Percentiles rank a stretch among this genome's conserved stretches.
Evolutionary conservation across 2,113 vertebrate genomes (phyloP).

Genomic region (Grammomys dolichurus): DNA sequence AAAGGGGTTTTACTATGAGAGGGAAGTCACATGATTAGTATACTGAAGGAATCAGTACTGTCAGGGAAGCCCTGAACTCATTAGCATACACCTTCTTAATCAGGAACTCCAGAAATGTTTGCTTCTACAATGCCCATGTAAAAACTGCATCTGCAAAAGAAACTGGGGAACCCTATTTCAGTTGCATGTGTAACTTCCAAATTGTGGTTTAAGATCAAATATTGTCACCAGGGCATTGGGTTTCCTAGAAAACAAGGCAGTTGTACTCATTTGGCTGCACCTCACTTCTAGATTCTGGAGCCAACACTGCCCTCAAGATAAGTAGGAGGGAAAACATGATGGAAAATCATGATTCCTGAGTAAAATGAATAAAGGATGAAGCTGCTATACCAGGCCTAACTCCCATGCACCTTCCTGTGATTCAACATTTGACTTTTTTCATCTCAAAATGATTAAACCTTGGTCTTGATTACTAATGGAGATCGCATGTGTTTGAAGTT

Average conservation of each 20-base stretch:
- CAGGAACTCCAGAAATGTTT: neutral
- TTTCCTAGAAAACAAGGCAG: neutral
- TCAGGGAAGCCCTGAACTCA: neutral
- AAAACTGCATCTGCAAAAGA: neutral
- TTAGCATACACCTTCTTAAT: neutral
- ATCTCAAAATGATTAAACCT: neutral
- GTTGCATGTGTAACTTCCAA: neutral
- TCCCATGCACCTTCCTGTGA: fast-evolving
- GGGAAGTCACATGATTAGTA: neutral
- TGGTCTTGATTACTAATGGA: neutral
- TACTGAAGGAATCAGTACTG: neutral
- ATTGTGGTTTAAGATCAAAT: neutral
- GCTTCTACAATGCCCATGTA: too few species aligned
- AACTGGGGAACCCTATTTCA: neutral
- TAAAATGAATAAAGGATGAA: neutral
- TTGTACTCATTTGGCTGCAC: neutral
- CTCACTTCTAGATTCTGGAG: neutral
- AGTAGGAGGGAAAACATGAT: neutral
- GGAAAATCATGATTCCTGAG: neutral
- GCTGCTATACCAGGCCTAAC: too few species aligned
- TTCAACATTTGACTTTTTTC: neutral
- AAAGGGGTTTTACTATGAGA: neutral
- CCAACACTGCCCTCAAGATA: neutral
- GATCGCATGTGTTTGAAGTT: neutral
- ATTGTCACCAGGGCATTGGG: neutral